Evolutionary conservation across 2,888 invertebrate genomes (phyloP).

Genomic region (Cataglyphis livida): DNA sequence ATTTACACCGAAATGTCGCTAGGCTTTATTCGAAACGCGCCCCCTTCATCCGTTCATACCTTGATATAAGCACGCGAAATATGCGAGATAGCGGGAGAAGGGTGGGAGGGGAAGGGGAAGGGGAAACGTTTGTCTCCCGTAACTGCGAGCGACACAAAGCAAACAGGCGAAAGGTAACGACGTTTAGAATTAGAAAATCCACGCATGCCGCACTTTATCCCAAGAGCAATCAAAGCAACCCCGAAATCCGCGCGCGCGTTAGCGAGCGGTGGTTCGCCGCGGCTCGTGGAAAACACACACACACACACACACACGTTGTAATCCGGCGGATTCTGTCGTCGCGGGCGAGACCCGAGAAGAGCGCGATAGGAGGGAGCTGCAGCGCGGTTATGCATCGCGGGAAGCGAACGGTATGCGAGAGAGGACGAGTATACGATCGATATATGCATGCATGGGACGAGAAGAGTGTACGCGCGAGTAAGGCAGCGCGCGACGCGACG

Average conservation of each 20-base stretch:
- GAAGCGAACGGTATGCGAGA: constrained; percentile 63
- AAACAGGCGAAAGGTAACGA: constrained; percentile 30
- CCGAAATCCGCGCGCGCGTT: constrained; percentile 44
- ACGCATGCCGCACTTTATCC: constrained; percentile 1
- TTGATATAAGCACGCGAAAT: constrained; percentile 37
- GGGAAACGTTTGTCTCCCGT: constrained; percentile 21
- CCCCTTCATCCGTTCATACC: background rate
- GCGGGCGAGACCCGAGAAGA: constrained; percentile 38
- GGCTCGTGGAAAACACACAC: constrained; percentile 54
- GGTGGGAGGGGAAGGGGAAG: too few relatives aligned
- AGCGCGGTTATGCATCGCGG: constrained; percentile 67
- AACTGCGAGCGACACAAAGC: constrained; percentile 34
- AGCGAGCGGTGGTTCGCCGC: constrained; percentile 39
- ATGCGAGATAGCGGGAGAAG: background rate
- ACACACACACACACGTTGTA: constrained; percentile 58
- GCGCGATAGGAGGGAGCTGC: constrained; percentile 57
- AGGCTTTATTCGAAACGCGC: background rate
- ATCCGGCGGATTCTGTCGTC: constrained; percentile 53
- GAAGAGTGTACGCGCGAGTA: constrained; percentile 49
- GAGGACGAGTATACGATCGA: constrained; percentile 38
- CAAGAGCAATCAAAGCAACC: constrained; percentile 41
- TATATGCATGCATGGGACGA: constrained; percentile 53
- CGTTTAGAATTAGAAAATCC: constrained; percentile 28
- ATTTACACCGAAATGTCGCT: background rate
- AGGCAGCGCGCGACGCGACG: constrained; percentile 49